Percentiles rank a stretch among this genome's conserved stretches.
Conservation (phyloP, 2,113 vertebrate species). For the Alethe diademata region DNA sequence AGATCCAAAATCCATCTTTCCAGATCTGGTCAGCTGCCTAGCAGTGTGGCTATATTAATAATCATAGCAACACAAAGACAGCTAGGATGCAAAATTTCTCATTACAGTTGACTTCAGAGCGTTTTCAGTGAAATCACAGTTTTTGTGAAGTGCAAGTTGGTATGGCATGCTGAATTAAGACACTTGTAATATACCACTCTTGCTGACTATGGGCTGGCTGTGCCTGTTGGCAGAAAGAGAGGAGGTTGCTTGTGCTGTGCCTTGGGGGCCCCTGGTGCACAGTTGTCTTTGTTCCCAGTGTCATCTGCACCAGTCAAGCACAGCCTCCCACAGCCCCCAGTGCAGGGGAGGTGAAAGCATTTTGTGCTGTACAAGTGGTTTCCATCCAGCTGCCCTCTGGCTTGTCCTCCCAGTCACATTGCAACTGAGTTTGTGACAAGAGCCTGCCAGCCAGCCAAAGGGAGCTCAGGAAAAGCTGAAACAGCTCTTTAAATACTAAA, state of each 20-base stretch:
- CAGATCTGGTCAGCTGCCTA: not conserved
- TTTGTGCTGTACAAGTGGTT: conserved; percentile 20
- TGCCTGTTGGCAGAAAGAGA: not conserved
- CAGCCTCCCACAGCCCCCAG: not conserved
- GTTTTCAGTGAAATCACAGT: not conserved
- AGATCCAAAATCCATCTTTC: not conserved
- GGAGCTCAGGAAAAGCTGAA: not conserved
- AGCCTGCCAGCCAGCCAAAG: not conserved
- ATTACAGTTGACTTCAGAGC: not conserved
- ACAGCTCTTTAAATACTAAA: not conserved
- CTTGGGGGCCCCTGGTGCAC: not conserved
- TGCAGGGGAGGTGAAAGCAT: not conserved
- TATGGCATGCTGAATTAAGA: not conserved
- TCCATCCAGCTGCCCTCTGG: not conserved
- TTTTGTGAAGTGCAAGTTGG: not conserved
- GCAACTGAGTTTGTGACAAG: not conserved
- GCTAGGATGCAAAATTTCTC: not conserved
- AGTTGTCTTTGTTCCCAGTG: not conserved
- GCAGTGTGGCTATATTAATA: not conserved
- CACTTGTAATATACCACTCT: not conserved
- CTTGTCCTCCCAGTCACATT: not conserved
- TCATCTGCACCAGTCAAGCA: not conserved
- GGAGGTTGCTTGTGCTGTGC: not conserved
- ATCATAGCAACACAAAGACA: not conserved
- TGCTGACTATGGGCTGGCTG: not conserved